phyloP scores from a whole-genome alignment of 2,797 vertebrate species.

The Halcyon leucocephala region DNA sequence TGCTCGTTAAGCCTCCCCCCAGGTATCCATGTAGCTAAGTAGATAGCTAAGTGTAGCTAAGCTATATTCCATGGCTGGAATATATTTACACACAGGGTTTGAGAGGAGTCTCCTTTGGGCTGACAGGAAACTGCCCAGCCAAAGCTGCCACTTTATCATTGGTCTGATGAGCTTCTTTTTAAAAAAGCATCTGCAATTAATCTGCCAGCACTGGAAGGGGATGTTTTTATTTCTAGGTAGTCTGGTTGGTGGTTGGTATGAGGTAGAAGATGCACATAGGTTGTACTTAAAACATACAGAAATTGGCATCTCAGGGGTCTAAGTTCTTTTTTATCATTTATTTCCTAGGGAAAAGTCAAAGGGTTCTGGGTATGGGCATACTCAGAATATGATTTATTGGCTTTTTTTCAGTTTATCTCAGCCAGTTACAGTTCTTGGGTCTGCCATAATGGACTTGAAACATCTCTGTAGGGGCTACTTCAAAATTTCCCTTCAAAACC shows the following conservation, averaged over 20 bases:
- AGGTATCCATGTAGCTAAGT: not conserved
- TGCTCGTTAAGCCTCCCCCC: not conserved
- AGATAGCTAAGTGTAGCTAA: no score
- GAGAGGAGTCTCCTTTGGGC: not conserved
- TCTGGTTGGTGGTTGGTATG: not conserved
- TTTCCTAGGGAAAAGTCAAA: not conserved
- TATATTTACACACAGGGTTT: not conserved
- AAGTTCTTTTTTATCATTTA: not conserved
- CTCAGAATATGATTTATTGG: not conserved
- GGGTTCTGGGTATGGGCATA: not conserved
- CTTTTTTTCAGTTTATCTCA: not conserved
- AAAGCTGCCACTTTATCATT: not conserved
- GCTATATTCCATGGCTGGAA: not conserved
- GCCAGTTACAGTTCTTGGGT: not conserved
- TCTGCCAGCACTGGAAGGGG: not conserved
- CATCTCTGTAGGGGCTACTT: not conserved
- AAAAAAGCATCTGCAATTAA: not conserved
- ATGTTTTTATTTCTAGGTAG: not conserved
- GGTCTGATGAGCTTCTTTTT: no score
- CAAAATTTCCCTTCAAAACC: not conserved
- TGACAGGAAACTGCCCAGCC: not conserved
- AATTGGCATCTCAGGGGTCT: rapidly evolving
- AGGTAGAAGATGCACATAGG: not conserved
- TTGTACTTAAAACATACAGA: not conserved
- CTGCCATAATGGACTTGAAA: not conserved